Evolutionary conservation across 2,113 vertebrate species (phyloP), one percentile per base, ranked within the genome.

Genomic region (Acrocephalus arundinaceus): DNA sequence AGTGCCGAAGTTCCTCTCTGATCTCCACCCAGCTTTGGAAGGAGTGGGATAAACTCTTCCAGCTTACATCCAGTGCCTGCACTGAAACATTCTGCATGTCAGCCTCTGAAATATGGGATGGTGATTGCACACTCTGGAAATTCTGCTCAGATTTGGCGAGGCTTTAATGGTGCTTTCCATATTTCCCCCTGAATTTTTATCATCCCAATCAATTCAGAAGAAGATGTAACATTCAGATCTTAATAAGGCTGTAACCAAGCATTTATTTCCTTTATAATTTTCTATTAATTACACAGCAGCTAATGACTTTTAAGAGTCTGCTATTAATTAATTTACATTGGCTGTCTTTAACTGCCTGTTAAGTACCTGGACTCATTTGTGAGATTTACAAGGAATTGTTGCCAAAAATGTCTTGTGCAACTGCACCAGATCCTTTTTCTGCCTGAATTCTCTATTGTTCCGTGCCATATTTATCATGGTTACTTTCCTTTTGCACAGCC

Each of bases 311-410:
- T 93, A 95, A 94, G 78, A 94, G 79, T 94, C 74, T 80, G 79
- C 85, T 95, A 89, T 86, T 97, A 97, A 96, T 95, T 97, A 86
- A 96, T 96, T 91, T 97, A 93, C 85, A 71, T 73, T 71, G 80
- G 61, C 81, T 81, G 66, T 94, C 90, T 93, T 97, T 97, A 97
- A 97, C 96, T 97, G 78, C 81, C 77, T 95, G 21, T 91, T 94
- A 97, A 96, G 93, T 94, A 95, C 90, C 93, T 93, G 79, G 76
- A 93, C 75, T 91, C 73, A 37, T 95, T 90, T 71, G 75, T 52
- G 49, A 94, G 79, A 68, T 87, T 92, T 95, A 91, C 48, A 62
- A 41, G 61, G 68, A 96, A 93, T 39, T 70, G 66, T 87, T 93
- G 84, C 89, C 94, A 97, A 87, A 94, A 96, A 89, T 48, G 49